phyloP scores from a whole-genome alignment of 1,140 invertebrate genomes.

The Thalassaphorura encarpata region DNA sequence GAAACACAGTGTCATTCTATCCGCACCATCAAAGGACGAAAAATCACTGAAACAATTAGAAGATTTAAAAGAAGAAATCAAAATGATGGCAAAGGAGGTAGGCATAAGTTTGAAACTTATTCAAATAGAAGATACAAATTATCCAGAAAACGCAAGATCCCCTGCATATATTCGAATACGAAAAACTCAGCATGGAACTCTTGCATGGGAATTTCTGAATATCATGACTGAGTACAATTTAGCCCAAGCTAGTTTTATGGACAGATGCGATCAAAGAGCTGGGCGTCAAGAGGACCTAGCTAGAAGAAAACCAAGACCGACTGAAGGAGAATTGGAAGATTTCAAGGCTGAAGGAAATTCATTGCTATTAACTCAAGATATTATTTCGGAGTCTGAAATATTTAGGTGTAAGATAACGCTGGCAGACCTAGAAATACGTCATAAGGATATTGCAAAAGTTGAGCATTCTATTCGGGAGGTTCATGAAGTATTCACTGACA shows the following conservation, averaged over 20 bases:
- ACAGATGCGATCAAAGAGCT: background rate
- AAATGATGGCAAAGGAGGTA: constrained; percentile 50
- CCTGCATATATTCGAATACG: constrained; percentile 52
- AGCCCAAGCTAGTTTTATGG: background rate
- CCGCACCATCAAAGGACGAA: constrained; percentile 54
- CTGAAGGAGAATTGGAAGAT: constrained; percentile 51
- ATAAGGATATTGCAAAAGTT: constrained; percentile 68
- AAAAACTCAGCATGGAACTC: too few species aligned
- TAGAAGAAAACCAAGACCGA: constrained; percentile 51
- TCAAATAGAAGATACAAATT: constrained; percentile 20
- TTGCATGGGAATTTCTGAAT: too few species aligned
- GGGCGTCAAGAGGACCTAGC: constrained; percentile 41
- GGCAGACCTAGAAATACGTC: constrained; percentile 68
- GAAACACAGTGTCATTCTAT: constrained; percentile 51
- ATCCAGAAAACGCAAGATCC: constrained; percentile 47
- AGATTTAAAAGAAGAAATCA: constrained; percentile 50
- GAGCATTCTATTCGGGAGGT: constrained; percentile 70
- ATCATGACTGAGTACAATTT: background rate
- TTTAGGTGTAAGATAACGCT: constrained; percentile 62
- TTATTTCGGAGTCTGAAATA: constrained; percentile 49
- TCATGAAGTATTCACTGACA: constrained; percentile 70
- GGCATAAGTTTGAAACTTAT: constrained; percentile 48
- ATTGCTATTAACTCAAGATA: background rate
- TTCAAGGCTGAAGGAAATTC: background rate
- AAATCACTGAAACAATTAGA: constrained; percentile 42